A percentile compares a stretch with the other conserved stretches of the same genome.
These are phyloP conservation scores for Nematostella vectensis DNA, from an alignment of 92 coral and sea anemone genomes.

Conservation along the genomic window DNA sequence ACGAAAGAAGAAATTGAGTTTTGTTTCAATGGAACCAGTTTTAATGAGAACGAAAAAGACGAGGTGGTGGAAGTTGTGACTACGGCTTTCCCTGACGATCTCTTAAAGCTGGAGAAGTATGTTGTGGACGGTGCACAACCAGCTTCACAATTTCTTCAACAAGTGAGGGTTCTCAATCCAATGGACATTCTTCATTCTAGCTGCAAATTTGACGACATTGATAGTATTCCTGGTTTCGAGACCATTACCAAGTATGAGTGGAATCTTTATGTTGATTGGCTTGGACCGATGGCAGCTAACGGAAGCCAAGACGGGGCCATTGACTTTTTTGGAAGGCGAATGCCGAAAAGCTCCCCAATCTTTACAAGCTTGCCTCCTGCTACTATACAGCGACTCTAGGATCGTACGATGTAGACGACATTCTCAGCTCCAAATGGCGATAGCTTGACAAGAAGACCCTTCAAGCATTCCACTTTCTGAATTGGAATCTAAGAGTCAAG, in stretches of 20 bases:
- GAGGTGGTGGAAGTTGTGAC: slow-evolving; percentile 7
- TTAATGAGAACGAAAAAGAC: neutral
- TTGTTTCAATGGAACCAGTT: slow-evolving; percentile 4
- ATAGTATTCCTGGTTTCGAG: slow-evolving; percentile 27
- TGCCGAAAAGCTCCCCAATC: slow-evolving; percentile 11
- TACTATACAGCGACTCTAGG: slow-evolving; percentile 25
- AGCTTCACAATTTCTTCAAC: slow-evolving; percentile 31
- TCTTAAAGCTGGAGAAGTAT: slow-evolving; percentile 20
- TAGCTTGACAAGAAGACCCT: slow-evolving; percentile 10
- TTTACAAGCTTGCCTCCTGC: slow-evolving; percentile 23
- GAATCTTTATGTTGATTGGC: slow-evolving; percentile 13
- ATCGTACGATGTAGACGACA: slow-evolving; percentile 27
- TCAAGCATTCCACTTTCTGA: slow-evolving; percentile 20
- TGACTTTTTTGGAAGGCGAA: slow-evolving; percentile 28
- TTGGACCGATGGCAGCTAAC: slow-evolving; percentile 28
- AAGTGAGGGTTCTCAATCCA: slow-evolving; percentile 23
- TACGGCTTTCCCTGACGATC: slow-evolving; percentile 27
- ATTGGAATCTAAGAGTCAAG: slow-evolving; percentile 28
- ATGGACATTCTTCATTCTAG: slow-evolving; percentile 7
- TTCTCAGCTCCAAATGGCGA: slow-evolving; percentile 7
- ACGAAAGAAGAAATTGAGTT: slow-evolving; percentile 16
- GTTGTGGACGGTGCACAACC: slow-evolving; percentile 31
- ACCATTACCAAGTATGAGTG: slow-evolving; percentile 19
- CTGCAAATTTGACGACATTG: slow-evolving; percentile 9
- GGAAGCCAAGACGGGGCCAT: slow-evolving; percentile 4